Evolutionary conservation across 2,797 vertebrate genomes (phyloP).

Genomic region (Chrosomus eos): DNA sequence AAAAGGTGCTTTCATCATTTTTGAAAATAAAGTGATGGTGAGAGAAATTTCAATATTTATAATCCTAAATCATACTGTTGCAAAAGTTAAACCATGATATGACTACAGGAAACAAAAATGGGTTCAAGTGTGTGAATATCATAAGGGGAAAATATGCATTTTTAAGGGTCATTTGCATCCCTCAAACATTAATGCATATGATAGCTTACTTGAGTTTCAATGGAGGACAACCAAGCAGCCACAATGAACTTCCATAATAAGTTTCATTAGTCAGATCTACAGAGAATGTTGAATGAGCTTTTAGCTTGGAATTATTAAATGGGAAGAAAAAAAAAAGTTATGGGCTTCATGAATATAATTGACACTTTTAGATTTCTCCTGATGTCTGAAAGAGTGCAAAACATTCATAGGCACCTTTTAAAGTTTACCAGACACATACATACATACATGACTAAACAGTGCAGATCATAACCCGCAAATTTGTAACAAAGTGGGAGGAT

Average conservation of each 20-base stretch:
- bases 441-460: not conserved
- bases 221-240: not conserved
- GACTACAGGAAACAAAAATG: not conserved
- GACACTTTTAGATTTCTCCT: not conserved
- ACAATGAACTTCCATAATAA: not conserved
- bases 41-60: not conserved
- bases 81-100: not conserved
- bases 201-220: not conserved
- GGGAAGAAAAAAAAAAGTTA: not conserved
- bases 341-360: not conserved
- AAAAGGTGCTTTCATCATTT: slow-evolving; percentile 19
- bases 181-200: not conserved
- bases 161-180: not conserved
- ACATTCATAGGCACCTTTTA: slow-evolving; percentile 35
- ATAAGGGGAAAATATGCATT: not conserved
- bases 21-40: not conserved
- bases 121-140: not conserved
- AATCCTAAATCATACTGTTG: not conserved
- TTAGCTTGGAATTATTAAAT: not conserved
- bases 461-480: not conserved
- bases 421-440: slow-evolving; percentile 8
- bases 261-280: not conserved
- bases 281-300: not conserved
- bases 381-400: slow-evolving; percentile 38
- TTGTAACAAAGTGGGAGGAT: not conserved